A percentile compares a stretch with the other conserved stretches of the same genome.
Evolutionary conservation across 64 coral and sea anemone genomes (phyloP).

Genomic region (Exaiptasia diaphana): DNA sequence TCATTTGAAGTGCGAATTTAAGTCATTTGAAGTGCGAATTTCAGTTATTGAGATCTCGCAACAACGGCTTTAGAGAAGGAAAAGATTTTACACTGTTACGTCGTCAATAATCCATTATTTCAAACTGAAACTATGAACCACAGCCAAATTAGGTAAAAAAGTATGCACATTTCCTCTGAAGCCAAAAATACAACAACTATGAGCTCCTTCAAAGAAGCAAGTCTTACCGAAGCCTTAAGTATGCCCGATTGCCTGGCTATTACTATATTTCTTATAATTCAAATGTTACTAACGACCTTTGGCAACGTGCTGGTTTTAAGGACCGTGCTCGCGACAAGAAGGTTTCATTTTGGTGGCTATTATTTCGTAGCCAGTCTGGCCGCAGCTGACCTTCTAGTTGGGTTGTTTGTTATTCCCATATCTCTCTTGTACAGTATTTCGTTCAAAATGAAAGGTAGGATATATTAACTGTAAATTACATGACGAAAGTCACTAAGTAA

Average conservation of each 20-base stretch:
- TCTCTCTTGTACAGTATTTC: neutral
- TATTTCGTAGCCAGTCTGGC: constrained; percentile 4
- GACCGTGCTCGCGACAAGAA: neutral
- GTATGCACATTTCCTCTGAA: too few species aligned
- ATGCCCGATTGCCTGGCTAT: neutral
- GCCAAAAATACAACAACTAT: too few species aligned
- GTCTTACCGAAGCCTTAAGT: neutral
- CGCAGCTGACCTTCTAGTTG: constrained; percentile 6
- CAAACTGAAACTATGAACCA: too few species aligned
- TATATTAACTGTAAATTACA: too few species aligned
- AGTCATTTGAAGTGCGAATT: too few species aligned
- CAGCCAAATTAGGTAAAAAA: too few species aligned
- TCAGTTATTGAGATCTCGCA: too few species aligned
- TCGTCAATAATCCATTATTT: too few species aligned
- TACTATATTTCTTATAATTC: neutral
- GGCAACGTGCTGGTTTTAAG: neutral
- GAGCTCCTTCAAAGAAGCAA: neutral
- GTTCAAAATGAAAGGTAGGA: constrained; percentile 2
- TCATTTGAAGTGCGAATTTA: too few species aligned
- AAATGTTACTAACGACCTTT: neutral
- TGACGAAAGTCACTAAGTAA: too few species aligned
- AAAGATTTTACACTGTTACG: too few species aligned
- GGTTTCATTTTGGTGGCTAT: neutral
- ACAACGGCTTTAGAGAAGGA: too few species aligned
- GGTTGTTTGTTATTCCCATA: neutral